phyloP scores from a whole-genome alignment of 2,888 invertebrate species.

The Hyppa rectilinea region DNA sequence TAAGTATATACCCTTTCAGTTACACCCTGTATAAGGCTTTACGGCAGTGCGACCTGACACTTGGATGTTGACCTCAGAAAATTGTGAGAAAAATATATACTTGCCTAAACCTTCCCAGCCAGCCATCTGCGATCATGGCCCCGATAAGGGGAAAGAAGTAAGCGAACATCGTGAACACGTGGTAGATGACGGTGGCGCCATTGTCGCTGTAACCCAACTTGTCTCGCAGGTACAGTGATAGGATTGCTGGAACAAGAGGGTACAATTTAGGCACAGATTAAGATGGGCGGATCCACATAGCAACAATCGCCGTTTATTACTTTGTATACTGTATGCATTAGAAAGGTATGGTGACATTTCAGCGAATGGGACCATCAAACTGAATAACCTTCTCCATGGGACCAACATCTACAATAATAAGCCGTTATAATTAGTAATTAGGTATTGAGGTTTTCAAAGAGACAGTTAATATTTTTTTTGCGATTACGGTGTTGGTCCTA shows the following conservation, averaged over 20 bases:
- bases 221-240: constrained; percentile 96
- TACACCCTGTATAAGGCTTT: no score
- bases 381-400: no score
- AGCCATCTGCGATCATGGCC: constrained; percentile 98
- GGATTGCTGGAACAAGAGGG: constrained; percentile 93
- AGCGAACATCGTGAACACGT: constrained; percentile 96
- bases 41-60: background rate
- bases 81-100: constrained; percentile 27
- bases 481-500: no score
- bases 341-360: no score
- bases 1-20: no score
- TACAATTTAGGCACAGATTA: background rate
- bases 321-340: no score
- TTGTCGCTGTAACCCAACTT: constrained; percentile 94
- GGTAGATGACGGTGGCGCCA: constrained; percentile 96
- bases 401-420: no score
- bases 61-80: background rate
- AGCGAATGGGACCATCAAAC: no score
- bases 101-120: constrained; percentile 96
- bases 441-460: no score
- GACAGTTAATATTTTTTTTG: no score
- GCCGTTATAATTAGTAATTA: no score
- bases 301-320: background rate
- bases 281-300: background rate
- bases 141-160: constrained; percentile 97